phyloP scores from a whole-genome alignment of 2,113 vertebrate species.

The Physeter macrocephalus region DNA sequence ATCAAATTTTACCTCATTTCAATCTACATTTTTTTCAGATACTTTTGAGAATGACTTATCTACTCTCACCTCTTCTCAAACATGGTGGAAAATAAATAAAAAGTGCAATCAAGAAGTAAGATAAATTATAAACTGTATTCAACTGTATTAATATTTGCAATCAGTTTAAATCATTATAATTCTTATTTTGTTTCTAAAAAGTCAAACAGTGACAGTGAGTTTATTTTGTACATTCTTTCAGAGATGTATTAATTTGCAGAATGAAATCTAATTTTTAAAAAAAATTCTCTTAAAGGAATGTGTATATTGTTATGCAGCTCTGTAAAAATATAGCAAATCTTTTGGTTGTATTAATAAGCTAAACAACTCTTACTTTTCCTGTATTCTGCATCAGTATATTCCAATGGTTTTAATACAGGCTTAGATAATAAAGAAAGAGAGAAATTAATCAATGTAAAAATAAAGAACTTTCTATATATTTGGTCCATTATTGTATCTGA shows the following conservation, averaged over 20 bases:
- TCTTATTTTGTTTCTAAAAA: neutral
- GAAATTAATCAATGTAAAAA: neutral
- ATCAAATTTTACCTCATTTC: neutral
- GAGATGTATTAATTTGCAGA: neutral
- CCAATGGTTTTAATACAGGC: neutral
- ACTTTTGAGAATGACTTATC: neutral
- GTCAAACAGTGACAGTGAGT: neutral
- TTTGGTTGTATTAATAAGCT: neutral
- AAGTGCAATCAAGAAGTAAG: neutral
- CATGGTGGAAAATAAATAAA: neutral
- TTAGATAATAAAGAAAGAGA: neutral
- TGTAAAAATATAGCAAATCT: neutral
- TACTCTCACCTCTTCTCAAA: neutral
- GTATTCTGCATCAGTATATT: neutral
- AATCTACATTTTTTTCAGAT: neutral
- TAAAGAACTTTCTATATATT: neutral
- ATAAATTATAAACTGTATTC: neutral
- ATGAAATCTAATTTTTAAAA: neutral
- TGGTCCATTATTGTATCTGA: neutral
- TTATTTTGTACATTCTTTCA: neutral
- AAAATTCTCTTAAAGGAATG: neutral
- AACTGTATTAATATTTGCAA: neutral
- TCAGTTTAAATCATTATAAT: neutral
- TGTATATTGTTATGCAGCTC: neutral
- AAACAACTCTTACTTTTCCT: neutral